These are phyloP conservation scores for Arremon brunneinucha DNA, from an alignment of 2,797 vertebrate genomes.

Conservation along the genomic window DNA sequence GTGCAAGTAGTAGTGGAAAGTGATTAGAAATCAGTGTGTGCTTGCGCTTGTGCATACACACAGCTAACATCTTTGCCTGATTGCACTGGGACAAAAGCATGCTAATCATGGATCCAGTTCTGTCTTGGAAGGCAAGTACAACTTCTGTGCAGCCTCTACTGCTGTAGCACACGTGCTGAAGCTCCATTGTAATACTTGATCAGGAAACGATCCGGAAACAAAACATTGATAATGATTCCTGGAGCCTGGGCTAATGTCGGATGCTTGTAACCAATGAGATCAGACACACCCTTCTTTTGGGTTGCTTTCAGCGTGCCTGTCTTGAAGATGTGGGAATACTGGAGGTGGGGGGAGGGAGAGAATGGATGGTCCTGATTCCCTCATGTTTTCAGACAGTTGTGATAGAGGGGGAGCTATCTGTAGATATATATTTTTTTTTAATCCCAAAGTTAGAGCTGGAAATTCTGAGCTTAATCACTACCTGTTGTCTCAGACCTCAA, in stretches of 20 bases:
- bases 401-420: no score
- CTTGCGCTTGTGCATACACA: background rate
- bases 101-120: background rate
- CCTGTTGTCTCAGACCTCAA: background rate
- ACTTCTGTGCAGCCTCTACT: background rate
- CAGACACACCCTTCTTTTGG: background rate
- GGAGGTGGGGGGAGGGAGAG: rapidly evolving
- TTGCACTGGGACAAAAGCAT: background rate
- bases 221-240: background rate
- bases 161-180: background rate
- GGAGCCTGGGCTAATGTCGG: rapidly evolving
- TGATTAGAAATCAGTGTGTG: background rate
- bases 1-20: background rate
- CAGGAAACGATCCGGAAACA: background rate
- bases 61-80: background rate
- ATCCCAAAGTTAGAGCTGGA: background rate
- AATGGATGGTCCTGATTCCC: background rate
- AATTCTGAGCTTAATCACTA: background rate
- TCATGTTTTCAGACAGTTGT: background rate
- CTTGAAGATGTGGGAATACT: background rate
- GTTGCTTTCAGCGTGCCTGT: background rate
- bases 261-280: background rate
- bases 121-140: background rate
- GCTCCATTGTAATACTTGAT: background rate
- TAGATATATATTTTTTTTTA: background rate